These are phyloP conservation scores for Thomomys bottae DNA, from an alignment of 2,113 vertebrate species.

Conservation along the genomic window DNA sequence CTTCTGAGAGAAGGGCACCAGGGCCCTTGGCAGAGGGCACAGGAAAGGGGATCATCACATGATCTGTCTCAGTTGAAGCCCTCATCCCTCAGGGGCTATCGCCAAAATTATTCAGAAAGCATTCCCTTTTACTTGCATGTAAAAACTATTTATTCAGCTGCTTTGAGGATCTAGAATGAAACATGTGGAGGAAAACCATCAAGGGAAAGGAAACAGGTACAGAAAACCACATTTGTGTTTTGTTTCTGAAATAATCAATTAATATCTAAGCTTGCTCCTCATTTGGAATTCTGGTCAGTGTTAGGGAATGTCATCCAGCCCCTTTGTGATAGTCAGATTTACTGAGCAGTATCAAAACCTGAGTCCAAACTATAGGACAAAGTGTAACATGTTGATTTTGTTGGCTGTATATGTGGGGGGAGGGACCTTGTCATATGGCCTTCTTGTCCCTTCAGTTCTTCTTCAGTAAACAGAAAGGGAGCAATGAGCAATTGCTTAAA, in stretches of 20 bases:
- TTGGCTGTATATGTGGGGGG: neutral
- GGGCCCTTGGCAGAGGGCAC: neutral
- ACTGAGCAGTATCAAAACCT: neutral
- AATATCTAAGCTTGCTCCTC: conserved; percentile 16
- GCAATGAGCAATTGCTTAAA: neutral
- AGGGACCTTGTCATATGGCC: neutral
- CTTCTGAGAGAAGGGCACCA: neutral
- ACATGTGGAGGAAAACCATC: neutral
- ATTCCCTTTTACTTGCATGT: conserved; percentile 33
- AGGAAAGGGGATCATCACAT: neutral
- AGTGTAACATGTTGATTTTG: neutral
- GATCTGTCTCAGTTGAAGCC: neutral
- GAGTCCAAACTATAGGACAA: neutral
- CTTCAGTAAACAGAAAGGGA: conserved; percentile 33
- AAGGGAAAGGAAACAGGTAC: conserved; percentile 25
- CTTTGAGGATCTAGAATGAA: conserved; percentile 13
- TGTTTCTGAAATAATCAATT: conserved; percentile 10
- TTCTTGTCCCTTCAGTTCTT: conserved; percentile 25
- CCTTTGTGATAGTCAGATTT: neutral
- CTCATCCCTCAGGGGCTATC: conserved; percentile 6
- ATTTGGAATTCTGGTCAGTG: conserved; percentile 42
- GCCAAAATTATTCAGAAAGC: conserved; percentile 15
- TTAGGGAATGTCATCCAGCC: neutral
- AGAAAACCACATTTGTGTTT: conserved; percentile 5
- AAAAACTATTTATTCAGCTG: conserved; percentile 41